Base-by-base conservation (phyloP, 2,113 vertebrate species). In the Chaetodon auriga region DNA sequence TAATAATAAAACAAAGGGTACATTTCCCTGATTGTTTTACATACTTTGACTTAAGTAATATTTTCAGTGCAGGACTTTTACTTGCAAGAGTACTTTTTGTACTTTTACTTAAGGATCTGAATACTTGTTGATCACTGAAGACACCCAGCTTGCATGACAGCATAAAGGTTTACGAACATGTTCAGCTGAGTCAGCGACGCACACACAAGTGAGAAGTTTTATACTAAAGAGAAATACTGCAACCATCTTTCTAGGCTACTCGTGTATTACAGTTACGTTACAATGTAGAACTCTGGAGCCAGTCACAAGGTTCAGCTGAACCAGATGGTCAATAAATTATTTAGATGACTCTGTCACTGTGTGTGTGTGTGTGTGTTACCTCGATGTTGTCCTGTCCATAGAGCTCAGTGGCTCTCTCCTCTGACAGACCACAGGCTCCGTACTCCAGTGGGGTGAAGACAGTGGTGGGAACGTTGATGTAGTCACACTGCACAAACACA, bases 381-480 rank as follows among this genome's bases (percentile, higher is more conserved):
- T 99, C 97, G 0, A 99, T 48, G 80, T 96, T 97, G 30, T 97
- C 96, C 35, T 94, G 68, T 14, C 96, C 96, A 5, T 96, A 95
- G 11, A 95, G 65, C 84, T 96, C 95, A 0, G 89, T 11, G 10
- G 98, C 97, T 84, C 55, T 95, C 78, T 99, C 97, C 93, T 99
- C 98, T 9, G 98, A 88, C 72, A 96, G 92, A 21, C 98, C 98
- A 68, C 97, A 99, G 92, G 96, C 94, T 36, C 98, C 97, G 30
- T 99, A 99, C 86, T 99, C 98, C 95, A 99, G 76, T 13, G 98
- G 98, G 13, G 98, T 99, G 93, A 99, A 99, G 19, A 99, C 97
- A 0, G 97, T 98, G 7, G 98, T 99, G 79, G 97, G 97, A 61
- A 99, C 96, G 49, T 97, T 99, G 68, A 97, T 3, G 80, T 99